phyloP scores from a whole-genome alignment of 64 coral and sea anemone genomes.

The Montipora sp. region DNA sequence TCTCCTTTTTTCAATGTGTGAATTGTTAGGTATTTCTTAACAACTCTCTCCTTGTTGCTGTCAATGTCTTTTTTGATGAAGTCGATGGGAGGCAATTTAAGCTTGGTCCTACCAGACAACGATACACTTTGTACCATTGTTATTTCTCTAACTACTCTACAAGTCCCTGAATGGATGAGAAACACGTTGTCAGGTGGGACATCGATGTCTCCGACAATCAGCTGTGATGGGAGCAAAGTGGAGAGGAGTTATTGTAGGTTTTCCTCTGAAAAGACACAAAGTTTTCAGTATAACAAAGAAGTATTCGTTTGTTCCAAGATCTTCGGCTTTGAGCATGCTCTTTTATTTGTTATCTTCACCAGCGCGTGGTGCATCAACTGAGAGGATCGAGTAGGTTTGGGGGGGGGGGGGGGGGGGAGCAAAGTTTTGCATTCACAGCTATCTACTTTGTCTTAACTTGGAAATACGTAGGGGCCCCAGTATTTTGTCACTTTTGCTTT shows the following conservation, averaged over 20 bases:
- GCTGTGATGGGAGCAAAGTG: slow-evolving; percentile 33
- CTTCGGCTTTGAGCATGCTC: too few species aligned
- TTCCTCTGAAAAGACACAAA: too few species aligned
- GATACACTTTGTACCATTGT: slow-evolving; percentile 57
- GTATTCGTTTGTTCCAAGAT: too few species aligned
- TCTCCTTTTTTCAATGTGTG: slow-evolving; percentile 70
- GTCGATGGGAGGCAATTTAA: slow-evolving; percentile 55
- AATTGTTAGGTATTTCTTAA: slow-evolving; percentile 73
- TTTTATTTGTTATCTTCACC: too few species aligned
- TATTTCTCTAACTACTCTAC: slow-evolving; percentile 89
- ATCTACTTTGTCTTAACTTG: too few species aligned
- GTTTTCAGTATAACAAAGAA: too few species aligned
- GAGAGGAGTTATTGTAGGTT: neutral
- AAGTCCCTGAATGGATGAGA: slow-evolving; percentile 84
- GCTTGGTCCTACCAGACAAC: slow-evolving; percentile 56
- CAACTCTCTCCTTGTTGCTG: slow-evolving; percentile 39
- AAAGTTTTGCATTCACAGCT: too few species aligned
- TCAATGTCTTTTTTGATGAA: neutral
- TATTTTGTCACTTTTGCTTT: too few species aligned
- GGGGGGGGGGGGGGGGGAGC: too few species aligned
- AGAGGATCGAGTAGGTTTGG: too few species aligned
- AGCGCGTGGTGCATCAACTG: too few species aligned
- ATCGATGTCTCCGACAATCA: slow-evolving; percentile 80
- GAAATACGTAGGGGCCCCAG: too few species aligned
- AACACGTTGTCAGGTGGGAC: slow-evolving; percentile 69